Base-by-base conservation (phyloP, 2,888 invertebrate genomes). In the Bibio marci region DNA sequence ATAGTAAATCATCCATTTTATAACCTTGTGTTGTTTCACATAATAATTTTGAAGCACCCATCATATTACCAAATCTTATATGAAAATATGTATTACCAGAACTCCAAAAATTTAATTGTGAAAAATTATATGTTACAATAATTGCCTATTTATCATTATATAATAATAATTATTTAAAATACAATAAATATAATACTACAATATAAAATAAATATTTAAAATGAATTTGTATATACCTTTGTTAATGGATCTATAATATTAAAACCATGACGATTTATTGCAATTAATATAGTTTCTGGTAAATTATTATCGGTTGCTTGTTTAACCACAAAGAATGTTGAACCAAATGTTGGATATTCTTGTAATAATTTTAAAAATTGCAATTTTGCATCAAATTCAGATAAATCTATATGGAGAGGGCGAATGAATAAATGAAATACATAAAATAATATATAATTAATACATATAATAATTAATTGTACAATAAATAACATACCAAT, bases 31-130 rank as follows among this genome's bases (percentile, higher is more conserved):
- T 77, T 4, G 92, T 94, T 65, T 91, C 90, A 57, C 88, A 91
- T 2, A 94, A 68, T 41, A 80, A 65, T 58, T 91, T 91, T 22
- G 81, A 82, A 40, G 90, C 90, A 34, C 83, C 74, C 50, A 94
- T 78, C 57, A 94, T 75, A 56, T 88, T 92, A n/a, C 92, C 92
- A 52, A 94, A 85, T 0, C 91, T 88, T 69, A 91, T 78, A 53
- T 88, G 86, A 69, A 94, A 94, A 57, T 83, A 94, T 0, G 87
- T 91, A 57, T 90, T 91, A 11, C 92, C 92, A 8, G 88, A 88
- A 32, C 88, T 90, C 92, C 94, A 95, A 57, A 91, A 91, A 37
- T 83, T 86, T 44, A 95, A 70, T 52, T 87, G 81, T 2, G 80
- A 79, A 62, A 88, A 94, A 18, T 80, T 80, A 61, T 91, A 82